Base-by-base conservation (phyloP, 1,140 invertebrate genomes). In the Euglossa dilemma region DNA sequence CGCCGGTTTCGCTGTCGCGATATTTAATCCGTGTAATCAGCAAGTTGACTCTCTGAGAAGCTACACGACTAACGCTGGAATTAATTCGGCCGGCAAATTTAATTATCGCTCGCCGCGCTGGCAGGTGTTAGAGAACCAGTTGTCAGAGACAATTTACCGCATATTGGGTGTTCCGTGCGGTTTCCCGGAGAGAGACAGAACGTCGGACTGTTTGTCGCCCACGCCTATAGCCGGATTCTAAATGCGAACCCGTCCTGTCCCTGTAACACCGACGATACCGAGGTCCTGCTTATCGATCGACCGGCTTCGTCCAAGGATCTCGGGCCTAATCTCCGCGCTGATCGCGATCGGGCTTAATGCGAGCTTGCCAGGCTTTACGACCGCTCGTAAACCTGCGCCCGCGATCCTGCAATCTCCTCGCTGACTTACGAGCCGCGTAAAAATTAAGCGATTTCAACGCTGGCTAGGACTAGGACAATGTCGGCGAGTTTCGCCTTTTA, bases 281-380 rank as follows among this genome's bases (percentile, higher is more conserved):
- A 52, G 79, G 78, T 70, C 79, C 74, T 50, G 81, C 36, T 52
- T 84, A 86, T 86, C 85, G 74, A 66, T 61, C 75, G 71, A 86
- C 74, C 88, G 85, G 74, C 56, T 78, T 18, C 61, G 63, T 66
- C 54, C 76, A 67, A 87, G 71, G 75, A 82, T 80, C 79, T 71
- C 74, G 6, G 64, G 36, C 59, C 59, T 89, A 89, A 89, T 89
- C 87, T 89, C 57, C 43, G 8, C 52, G 76, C 28, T 66, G 84
- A 86, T 89, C 72, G 76, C 75, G 76, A 86, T 89, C 73, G 47
- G 45, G 69, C 57, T 86, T 86, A 83, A 88, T 50, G 57, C 67
- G 64, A 85, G 64, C 50, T 59, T 43, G 61, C 71, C 16, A 74
- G 47, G 70, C 61, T 89, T 88, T 88, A 88, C 56, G 79, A 75